Conservation (phyloP, 64 coral and sea anemone genomes). For the Stylophora pistillata region DNA sequence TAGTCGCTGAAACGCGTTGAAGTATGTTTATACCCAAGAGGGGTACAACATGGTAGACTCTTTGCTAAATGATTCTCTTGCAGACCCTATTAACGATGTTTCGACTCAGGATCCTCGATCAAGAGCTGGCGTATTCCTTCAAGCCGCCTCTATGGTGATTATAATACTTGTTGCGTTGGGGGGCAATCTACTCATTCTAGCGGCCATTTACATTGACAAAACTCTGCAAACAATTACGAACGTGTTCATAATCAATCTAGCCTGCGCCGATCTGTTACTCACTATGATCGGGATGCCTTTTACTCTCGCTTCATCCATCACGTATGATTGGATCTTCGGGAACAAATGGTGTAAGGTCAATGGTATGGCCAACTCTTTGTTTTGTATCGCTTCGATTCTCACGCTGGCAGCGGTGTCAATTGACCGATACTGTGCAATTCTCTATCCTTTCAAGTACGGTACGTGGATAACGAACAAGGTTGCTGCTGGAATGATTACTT, state of each 20-base stretch:
- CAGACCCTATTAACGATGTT: neutral
- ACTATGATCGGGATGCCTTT: conserved; percentile 84
- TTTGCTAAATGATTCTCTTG: neutral
- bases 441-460: conserved; percentile 71
- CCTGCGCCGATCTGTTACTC: conserved; percentile 72
- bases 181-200: conserved; percentile 84
- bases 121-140: conserved; percentile 45
- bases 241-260: conserved; percentile 79
- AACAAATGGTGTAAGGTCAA: conserved; percentile 78
- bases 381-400: conserved; percentile 86
- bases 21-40: conserved; percentile 3
- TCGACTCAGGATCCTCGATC: conserved; percentile 29
- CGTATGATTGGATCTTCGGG: conserved; percentile 84
- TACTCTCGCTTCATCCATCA: conserved; percentile 79
- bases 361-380: conserved; percentile 87
- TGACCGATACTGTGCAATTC: conserved; percentile 85
- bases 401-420: conserved; percentile 84
- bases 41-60: conserved; percentile 1
- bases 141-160: conserved; percentile 65
- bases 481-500: conserved; percentile 61
- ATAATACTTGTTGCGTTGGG: conserved; percentile 62
- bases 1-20: neutral
- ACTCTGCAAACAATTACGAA: conserved; percentile 90
- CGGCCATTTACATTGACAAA: conserved; percentile 83
- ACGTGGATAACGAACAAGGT: conserved; percentile 71